Percentiles rank a stretch among this genome's conserved stretches.
Evolutionary conservation across 1,140 invertebrate genomes (phyloP).

Genomic region (Drosophila setifemur): DNA sequence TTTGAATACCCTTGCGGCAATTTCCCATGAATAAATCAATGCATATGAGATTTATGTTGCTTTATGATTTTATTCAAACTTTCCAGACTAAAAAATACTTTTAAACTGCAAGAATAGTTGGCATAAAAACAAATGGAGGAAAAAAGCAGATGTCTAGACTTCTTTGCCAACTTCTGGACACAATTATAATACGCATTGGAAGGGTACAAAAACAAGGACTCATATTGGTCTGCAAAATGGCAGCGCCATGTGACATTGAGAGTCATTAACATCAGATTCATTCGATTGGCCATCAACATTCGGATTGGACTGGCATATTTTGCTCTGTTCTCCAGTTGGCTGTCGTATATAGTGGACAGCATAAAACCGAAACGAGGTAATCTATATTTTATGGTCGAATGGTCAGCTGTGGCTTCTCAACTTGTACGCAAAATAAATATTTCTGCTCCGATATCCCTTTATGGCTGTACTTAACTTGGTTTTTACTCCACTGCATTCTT

Average conservation of each 20-base stretch:
- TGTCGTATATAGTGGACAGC: conserved; percentile 3
- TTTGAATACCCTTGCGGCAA: no score
- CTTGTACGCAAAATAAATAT: no score
- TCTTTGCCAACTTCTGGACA: no score
- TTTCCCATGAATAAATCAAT: no score
- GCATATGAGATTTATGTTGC: no score
- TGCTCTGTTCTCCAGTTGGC: conserved; percentile 2
- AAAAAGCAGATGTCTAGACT: no score
- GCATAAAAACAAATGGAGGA: no score
- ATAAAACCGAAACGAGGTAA: conserved; percentile 16
- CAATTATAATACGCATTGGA: background rate
- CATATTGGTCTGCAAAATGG: background rate
- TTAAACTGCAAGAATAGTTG: no score
- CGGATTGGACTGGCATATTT: conserved; percentile 39
- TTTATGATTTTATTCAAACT: no score
- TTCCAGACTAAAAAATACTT: no score
- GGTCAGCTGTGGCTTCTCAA: conserved; percentile 41
- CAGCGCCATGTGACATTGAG: background rate
- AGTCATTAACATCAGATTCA: conserved; percentile 40
- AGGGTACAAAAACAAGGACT: background rate
- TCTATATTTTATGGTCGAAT: conserved; percentile 23
- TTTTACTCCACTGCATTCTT: background rate
- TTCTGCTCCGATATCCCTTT: conserved; percentile 1
- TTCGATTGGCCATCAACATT: conserved; percentile 48
- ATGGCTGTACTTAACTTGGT: background rate